Conservation (phyloP, 2,113 vertebrate species). For the Cathartes aura region DNA sequence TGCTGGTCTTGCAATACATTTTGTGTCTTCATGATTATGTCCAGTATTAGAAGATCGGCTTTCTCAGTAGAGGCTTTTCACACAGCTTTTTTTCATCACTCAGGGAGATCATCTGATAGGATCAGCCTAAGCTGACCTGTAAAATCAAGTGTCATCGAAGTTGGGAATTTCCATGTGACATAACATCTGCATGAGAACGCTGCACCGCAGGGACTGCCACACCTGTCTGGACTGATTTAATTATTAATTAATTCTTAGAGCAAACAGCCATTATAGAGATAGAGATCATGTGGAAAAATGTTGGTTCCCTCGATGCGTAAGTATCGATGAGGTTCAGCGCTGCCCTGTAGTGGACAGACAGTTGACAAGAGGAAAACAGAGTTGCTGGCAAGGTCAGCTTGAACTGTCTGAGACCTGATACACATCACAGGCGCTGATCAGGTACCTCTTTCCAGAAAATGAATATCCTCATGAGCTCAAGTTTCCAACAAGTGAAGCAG, state of each 20-base stretch:
- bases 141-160: background rate
- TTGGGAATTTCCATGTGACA: constrained; percentile 14
- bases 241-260: background rate
- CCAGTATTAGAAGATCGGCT: background rate
- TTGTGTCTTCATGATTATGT: background rate
- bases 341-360: background rate
- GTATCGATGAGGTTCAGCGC: fast-evolving
- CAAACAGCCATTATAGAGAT: background rate
- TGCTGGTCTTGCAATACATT: background rate
- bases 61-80: background rate
- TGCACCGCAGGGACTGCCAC: fast-evolving
- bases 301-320: background rate
- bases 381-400: background rate
- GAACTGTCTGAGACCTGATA: constrained; percentile 18
- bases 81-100: background rate
- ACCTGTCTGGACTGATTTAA: background rate
- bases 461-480: background rate
- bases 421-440: background rate
- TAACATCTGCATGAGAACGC: fast-evolving
- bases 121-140: constrained; percentile 39
- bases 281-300: background rate
- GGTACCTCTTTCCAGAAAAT: constrained; percentile 23
- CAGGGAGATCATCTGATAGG: background rate
- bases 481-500: background rate
- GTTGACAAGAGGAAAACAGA: background rate